phyloP scores from a whole-genome alignment of 2,797 vertebrate genomes.

The Chiroxiphia lanceolata region DNA sequence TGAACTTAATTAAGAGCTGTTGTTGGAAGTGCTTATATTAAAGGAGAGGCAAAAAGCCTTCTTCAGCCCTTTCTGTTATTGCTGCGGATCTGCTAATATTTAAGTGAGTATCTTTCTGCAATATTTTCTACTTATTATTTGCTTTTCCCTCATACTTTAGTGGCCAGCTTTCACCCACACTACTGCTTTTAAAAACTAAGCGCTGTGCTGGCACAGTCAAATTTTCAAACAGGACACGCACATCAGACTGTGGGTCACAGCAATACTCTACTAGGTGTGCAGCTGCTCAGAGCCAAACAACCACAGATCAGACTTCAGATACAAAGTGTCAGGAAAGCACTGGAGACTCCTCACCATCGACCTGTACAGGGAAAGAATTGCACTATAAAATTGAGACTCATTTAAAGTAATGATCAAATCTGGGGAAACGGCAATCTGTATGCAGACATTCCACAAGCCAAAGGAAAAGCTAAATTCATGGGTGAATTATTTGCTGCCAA shows the following conservation, averaged over 20 bases:
- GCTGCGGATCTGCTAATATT: neutral
- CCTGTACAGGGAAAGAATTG: conserved; percentile 5
- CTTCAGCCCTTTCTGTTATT: neutral
- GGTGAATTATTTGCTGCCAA: conserved; percentile 56
- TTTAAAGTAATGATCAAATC: conserved; percentile 53
- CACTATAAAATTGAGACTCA: conserved; percentile 9
- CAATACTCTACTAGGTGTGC: neutral
- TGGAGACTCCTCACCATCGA: conserved; percentile 8
- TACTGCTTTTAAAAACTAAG: neutral
- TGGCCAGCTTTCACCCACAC: neutral
- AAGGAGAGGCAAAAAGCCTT: neutral
- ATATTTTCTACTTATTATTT: neutral
- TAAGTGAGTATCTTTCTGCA: neutral
- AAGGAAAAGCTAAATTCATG: conserved; percentile 15
- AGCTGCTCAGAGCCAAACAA: neutral
- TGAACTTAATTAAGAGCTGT: neutral
- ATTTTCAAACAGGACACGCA: neutral
- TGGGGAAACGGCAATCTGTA: conserved; percentile 42
- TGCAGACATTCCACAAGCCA: conserved; percentile 19
- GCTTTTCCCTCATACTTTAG: neutral
- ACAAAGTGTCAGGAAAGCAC: neutral
- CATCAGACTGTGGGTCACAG: neutral
- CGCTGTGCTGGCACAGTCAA: neutral
- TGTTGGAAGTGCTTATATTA: neutral
- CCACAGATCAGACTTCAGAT: neutral